A percentile compares a stretch with the other conserved stretches of the same genome.
Evolutionary conservation across 1,140 invertebrate species (phyloP).

Genomic region (Pseudachorutes palmiensis): DNA sequence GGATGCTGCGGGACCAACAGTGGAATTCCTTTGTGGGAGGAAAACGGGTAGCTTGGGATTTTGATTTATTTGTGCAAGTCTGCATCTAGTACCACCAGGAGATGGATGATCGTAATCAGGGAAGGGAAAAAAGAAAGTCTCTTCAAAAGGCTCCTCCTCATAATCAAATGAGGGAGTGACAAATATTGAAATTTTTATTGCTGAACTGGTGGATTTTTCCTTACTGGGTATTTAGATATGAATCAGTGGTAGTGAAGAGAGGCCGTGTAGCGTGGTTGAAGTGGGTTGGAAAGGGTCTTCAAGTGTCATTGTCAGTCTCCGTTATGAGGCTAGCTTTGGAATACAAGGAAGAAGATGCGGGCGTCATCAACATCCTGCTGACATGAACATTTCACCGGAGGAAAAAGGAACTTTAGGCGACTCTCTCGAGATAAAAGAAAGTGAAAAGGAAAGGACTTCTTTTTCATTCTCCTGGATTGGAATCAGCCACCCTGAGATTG

Average conservation of each 20-base stretch:
- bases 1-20: too few species aligned
- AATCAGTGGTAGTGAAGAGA: neutral
- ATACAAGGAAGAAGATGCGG: conserved; percentile 36
- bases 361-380: conserved; percentile 36
- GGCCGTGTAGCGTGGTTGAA: conserved; percentile 5
- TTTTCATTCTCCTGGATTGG: conserved; percentile 20
- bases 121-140: too few species aligned
- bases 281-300: conserved; percentile 3
- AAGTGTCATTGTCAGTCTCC: conserved; percentile 26
- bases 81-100: neutral
- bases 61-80: conserved; percentile 7
- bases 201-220: conserved; percentile 31
- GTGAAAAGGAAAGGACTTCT: neutral
- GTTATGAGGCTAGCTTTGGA: conserved; percentile 24
- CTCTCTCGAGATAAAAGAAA: neutral
- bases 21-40: neutral
- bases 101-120: conserved; percentile 18
- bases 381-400: conserved; percentile 9
- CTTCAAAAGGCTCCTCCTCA: too few species aligned
- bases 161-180: conserved; percentile 29
- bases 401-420: conserved; percentile 2
- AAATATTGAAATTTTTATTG: conserved; percentile 38
- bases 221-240: neutral
- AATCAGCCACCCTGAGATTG: conserved; percentile 31
- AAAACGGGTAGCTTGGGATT: too few species aligned